These are phyloP conservation scores for Chromoteleia sp. DNA, from an alignment of 2,888 invertebrate species.

Conservation along the genomic window DNA sequence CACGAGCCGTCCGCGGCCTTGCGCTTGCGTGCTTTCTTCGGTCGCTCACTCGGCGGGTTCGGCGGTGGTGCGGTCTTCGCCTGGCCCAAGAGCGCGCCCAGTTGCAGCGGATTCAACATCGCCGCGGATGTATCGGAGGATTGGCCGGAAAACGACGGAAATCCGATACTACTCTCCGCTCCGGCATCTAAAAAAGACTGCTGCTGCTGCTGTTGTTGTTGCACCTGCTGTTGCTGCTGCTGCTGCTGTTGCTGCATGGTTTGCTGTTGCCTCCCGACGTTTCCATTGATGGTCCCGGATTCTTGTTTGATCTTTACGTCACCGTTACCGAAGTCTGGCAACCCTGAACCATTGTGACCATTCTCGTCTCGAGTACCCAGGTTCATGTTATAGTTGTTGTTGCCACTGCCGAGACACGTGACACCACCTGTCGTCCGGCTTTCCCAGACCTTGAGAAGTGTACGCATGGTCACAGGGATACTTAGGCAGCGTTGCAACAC, in stretches of 20 bases:
- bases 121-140: slow-evolving; percentile 82
- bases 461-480: slow-evolving; percentile 95
- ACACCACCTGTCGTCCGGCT: slow-evolving; percentile 86
- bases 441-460: slow-evolving; percentile 94
- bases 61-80: slow-evolving; percentile 69
- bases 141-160: slow-evolving; percentile 84
- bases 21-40: slow-evolving; percentile 86
- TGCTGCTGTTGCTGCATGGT: slow-evolving; percentile 73
- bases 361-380: slow-evolving; percentile 86
- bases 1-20: slow-evolving; percentile 88
- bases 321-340: slow-evolving; percentile 82
- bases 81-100: slow-evolving; percentile 81
- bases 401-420: slow-evolving; percentile 85
- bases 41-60: slow-evolving; percentile 85
- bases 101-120: slow-evolving; percentile 82
- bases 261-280: slow-evolving; percentile 77
- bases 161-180: slow-evolving; percentile 85
- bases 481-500: slow-evolving; percentile 95
- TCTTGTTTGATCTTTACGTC: slow-evolving; percentile 84
- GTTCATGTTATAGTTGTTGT: slow-evolving; percentile 88
- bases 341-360: slow-evolving; percentile 79
- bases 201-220: slow-evolving; percentile 75
- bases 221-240: slow-evolving; percentile 79
- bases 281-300: slow-evolving; percentile 81
- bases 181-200: slow-evolving; percentile 85